These are phyloP conservation scores for Pemphigus obesinymphae DNA, from an alignment of 1,140 invertebrate species.

Conservation along the genomic window DNA sequence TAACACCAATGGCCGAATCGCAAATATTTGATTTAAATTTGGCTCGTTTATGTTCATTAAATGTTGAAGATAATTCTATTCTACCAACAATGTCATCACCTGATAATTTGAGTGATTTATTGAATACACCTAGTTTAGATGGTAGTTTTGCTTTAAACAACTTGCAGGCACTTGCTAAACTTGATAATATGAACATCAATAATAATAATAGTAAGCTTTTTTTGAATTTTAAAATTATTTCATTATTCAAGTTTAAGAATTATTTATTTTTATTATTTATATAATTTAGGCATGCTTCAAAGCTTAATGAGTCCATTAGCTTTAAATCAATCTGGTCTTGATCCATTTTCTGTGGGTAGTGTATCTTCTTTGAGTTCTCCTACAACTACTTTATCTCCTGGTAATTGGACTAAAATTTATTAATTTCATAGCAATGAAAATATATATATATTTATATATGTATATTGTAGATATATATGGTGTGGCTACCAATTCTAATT, in stretches of 20 bases:
- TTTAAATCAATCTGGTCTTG: conserved; percentile 30
- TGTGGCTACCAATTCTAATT: conserved; percentile 28
- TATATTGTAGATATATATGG: conserved; percentile 31
- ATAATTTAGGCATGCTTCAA: conserved; percentile 37
- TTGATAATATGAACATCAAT: conserved; percentile 63
- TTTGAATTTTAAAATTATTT: background rate
- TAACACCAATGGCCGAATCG: background rate
- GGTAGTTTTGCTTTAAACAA: conserved; percentile 65
- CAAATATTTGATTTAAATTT: conserved; percentile 65
- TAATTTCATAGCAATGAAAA: background rate
- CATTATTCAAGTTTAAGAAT: no score
- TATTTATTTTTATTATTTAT: background rate
- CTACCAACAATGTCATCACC: conserved; percentile 50
- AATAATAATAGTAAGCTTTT: conserved; percentile 54
- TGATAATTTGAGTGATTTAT: conserved; percentile 58
- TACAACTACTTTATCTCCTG: conserved; percentile 35
- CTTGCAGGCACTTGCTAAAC: conserved; percentile 79
- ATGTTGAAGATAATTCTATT: conserved; percentile 59
- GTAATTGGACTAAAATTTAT: background rate
- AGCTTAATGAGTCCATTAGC: conserved; percentile 34
- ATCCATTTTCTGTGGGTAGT: conserved; percentile 23
- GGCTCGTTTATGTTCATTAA: conserved; percentile 69
- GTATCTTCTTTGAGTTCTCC: conserved; percentile 19
- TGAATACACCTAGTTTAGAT: conserved; percentile 60
- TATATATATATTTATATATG: background rate